Base-by-base conservation (phyloP, 2,113 vertebrate genomes). In the Oceanodroma tethys region DNA sequence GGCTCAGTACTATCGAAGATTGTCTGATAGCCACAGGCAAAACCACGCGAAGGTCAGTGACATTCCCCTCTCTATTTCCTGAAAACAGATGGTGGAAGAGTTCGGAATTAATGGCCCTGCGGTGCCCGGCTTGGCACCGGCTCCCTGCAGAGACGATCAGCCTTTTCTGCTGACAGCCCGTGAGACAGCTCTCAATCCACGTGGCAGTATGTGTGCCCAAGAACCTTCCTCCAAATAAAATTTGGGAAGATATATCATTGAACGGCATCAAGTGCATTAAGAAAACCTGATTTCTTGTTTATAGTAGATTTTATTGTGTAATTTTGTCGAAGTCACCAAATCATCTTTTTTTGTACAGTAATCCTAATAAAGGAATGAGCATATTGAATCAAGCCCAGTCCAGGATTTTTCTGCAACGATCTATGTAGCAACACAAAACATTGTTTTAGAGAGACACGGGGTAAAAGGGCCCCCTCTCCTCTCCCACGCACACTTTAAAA, bases 11-110 rank as follows among this genome's bases (percentile, higher is more conserved):
- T 60, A 29, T 16, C 0, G 0, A 95, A 83, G 82, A 87, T 0
- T 71, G 73, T 34, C 48, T 78, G 81, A 81, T 5, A 82, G 91
- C 95, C 88, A 80, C 63, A 92, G 93, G 93, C 90, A 96, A 92
- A 88, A 96, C 16, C 81, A 90, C 58, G 87, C 25, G 6, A 90
- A 92, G 92, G 93, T 95, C 96, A 91, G 89, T 34, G 68, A 79
- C 1, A 2, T 90, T 90, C 48, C 53, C 73, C 81, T 81, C 90
- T 95, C 76, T 60, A 52, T 76, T 96, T 95, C 78, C 91, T 94
- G 78, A 95, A 97, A 94, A 89, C 93, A 96, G 93, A 97, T 95
- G 95, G 94, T 91, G 81, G 88, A 65, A 95, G 93, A 87, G 73
- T 56, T 96, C 72, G 66, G 76, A 95, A 86, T 79, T 74, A 95